phyloP scores from a whole-genome alignment of 2,113 vertebrate genomes.

The Serranochromis macrocephalus region DNA sequence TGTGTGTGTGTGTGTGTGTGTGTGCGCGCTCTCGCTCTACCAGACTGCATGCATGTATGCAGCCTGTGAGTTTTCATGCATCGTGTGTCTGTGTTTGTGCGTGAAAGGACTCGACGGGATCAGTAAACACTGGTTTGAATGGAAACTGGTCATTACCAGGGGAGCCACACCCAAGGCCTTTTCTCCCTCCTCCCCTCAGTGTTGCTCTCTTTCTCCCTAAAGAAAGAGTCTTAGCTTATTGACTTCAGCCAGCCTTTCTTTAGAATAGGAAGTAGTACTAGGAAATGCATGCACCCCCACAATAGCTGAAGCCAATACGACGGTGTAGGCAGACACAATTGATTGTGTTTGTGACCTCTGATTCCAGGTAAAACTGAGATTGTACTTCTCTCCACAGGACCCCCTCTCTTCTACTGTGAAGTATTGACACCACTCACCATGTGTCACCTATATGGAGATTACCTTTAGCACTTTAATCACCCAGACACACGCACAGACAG shows the following conservation, averaged over 20 bases:
- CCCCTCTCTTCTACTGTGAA: not conserved
- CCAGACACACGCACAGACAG: not conserved
- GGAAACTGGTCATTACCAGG: conserved; percentile 50
- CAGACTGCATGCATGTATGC: not conserved
- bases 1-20: fast-evolving
- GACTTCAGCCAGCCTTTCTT: not conserved
- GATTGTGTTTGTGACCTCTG: not conserved
- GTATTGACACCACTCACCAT: not conserved
- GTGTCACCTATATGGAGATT: not conserved
- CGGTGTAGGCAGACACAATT: not conserved
- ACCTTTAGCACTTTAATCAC: not conserved
- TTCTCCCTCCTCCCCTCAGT: not conserved
- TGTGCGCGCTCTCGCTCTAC: fast-evolving
- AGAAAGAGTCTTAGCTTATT: not conserved
- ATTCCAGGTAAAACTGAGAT: not conserved
- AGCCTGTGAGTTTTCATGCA: conserved; percentile 1
- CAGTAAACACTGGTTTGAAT: conserved; percentile 54
- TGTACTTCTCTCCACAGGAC: not conserved
- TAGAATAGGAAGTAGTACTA: not conserved
- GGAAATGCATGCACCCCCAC: not conserved
- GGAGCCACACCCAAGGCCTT: conserved; percentile 35
- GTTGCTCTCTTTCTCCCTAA: not conserved
- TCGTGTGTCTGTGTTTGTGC: conserved; percentile 16
- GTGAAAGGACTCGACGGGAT: conserved; percentile 17
- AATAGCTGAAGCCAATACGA: not conserved